A percentile compares a stretch with the other conserved stretches of the same genome.
Evolutionary conservation across 2,888 invertebrate species (phyloP).

Genomic region (Sturmia bella): DNA sequence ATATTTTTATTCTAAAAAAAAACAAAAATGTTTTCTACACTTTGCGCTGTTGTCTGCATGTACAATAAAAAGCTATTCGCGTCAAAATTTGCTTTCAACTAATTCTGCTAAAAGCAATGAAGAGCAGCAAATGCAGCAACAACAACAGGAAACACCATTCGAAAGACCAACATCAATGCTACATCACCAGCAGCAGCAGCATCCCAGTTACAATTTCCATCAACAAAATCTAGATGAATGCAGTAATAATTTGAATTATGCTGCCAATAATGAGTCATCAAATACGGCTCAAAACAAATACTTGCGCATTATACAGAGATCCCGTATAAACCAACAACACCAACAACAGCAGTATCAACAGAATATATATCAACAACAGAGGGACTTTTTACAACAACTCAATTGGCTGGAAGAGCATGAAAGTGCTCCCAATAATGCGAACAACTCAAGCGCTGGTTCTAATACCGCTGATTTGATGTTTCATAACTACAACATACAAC

Average conservation of each 20-base stretch:
- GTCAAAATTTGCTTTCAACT: conserved; percentile 92
- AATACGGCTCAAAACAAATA: conserved; percentile 63
- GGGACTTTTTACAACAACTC: conserved; percentile 75
- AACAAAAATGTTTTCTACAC: conserved; percentile 28
- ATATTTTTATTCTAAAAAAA: conserved; percentile 16
- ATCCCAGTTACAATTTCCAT: conserved; percentile 61
- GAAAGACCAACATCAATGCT: conserved; percentile 53
- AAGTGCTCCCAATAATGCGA: conserved; percentile 49
- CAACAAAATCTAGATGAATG: conserved; percentile 72
- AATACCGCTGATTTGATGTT: conserved; percentile 58
- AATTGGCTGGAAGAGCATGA: conserved; percentile 71
- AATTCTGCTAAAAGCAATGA: conserved; percentile 87
- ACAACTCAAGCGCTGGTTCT: conserved; percentile 5
- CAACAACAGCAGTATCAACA: conserved; percentile 75
- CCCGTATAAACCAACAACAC: conserved; percentile 72
- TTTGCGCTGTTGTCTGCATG: conserved; percentile 45
- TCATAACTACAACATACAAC: conserved; percentile 68
- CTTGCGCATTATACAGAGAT: conserved; percentile 67
- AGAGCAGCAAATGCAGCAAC: conserved; percentile 82
- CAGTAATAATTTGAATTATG: conserved; percentile 83
- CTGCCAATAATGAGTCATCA: conserved; percentile 72
- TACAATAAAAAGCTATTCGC: conserved; percentile 87
- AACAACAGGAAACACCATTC: conserved; percentile 75
- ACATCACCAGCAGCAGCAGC: conserved; percentile 67
- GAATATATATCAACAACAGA: conserved; percentile 70